Base-by-base conservation (phyloP, 2,113 vertebrate genomes). In the Choloepus hoffmanni region DNA sequence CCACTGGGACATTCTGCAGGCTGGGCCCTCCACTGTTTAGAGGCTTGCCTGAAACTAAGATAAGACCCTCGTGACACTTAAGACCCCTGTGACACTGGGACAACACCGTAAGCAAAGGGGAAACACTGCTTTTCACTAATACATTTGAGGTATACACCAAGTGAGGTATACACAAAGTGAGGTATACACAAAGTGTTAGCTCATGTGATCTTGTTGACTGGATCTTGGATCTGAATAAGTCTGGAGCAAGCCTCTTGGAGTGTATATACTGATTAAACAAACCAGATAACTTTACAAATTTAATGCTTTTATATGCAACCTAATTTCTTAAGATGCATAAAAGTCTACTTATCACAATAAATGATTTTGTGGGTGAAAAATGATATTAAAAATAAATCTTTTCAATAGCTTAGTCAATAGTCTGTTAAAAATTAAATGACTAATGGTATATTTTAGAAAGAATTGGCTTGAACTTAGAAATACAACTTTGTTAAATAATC, bases 41-140 rank as follows among this genome's bases (percentile, higher is more conserved):
- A 70, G 67, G 60, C 21, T 12, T 7, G 53, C 55, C 10, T 33
- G 55, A 26, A 55, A 36, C 4, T 45, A 45, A 45, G 43, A 45
- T 45, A 45, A 45, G 43, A 53, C 60, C n/a, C 45, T 12, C 2
- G 45, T 45, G 53, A 2, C 40, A 3, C 43, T 60, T 45, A 45
- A 45, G 43, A 53, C 60, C n/a, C 45, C 16, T 2, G 45, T 45
- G 53, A 2, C 40, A 3, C 43, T 60, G 14, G 26, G 15, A 60
- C 28, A 23, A 5, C 2, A 26, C 10, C 15, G 33, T 63, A n/a
- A 76, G 48, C 5, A 11, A 26, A 55, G 50, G 48, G 9, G 55
- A 98, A 97, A 96, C 87, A 90, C 0, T 0, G 82, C 62, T 83
- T 85, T 96, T 97, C 97, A 96, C 85, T 24, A 85, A 48, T 70